phyloP scores from a whole-genome alignment of 2,797 vertebrate genomes.

The Parambassis ranga region DNA sequence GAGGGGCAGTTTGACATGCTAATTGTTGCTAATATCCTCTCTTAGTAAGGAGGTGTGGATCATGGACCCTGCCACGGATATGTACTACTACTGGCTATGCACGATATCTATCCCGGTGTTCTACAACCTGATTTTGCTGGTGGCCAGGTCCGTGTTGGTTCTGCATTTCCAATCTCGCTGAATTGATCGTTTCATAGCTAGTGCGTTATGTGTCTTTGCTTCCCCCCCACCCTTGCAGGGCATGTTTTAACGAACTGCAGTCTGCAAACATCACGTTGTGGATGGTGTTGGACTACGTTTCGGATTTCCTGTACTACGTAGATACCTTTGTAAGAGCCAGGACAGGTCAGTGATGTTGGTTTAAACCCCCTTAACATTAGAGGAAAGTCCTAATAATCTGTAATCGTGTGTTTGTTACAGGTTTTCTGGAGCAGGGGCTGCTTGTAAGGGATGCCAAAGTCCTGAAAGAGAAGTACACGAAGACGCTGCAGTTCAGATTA shows the following conservation, averaged over 20 bases:
- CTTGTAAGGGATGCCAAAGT: slow-evolving; percentile 85
- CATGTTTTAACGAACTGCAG: slow-evolving; percentile 95
- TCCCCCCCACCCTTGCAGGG: slow-evolving; percentile 78
- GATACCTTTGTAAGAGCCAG: slow-evolving; percentile 87
- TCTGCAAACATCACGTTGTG: slow-evolving; percentile 75
- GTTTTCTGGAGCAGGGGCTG: slow-evolving; percentile 96
- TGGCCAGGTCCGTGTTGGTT: too few relatives aligned
- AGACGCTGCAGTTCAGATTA: slow-evolving; percentile 85
- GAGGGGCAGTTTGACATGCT: too few relatives aligned
- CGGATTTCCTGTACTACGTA: slow-evolving; percentile 83
- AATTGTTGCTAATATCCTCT: too few relatives aligned
- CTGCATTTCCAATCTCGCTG: too few relatives aligned
- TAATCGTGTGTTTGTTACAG: slow-evolving; percentile 73
- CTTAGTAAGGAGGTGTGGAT: slow-evolving; percentile 86
- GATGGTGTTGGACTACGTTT: slow-evolving; percentile 86
- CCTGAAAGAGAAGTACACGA: slow-evolving; percentile 83
- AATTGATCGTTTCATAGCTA: too few relatives aligned
- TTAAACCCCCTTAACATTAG: background rate
- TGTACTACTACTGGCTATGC: slow-evolving; percentile 91
- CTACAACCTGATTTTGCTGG: slow-evolving; percentile 94
- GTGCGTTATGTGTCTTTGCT: too few relatives aligned
- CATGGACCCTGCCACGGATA: slow-evolving; percentile 89
- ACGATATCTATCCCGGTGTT: slow-evolving; percentile 86
- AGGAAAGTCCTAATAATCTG: background rate
- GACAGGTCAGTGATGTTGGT: slow-evolving; percentile 81